phyloP scores from a whole-genome alignment of 2,888 invertebrate genomes.

The Taenaris catops region DNA sequence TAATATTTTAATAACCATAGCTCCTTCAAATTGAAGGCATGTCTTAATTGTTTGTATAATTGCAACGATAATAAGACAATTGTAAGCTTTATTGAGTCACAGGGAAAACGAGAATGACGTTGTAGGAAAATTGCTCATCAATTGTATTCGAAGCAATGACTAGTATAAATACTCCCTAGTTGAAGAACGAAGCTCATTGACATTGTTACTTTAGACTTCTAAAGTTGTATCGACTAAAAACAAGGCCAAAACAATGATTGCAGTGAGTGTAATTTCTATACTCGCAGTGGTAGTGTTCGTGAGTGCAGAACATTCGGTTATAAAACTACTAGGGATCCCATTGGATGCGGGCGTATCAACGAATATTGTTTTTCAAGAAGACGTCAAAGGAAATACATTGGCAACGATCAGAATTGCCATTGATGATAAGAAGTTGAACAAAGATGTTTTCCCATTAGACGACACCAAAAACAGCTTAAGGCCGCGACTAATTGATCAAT shows the following conservation, averaged over 20 bases:
- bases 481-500: slow-evolving; percentile 7
- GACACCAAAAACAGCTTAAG: background rate
- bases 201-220: background rate
- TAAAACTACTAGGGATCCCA: slow-evolving; percentile 19
- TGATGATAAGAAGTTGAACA: slow-evolving; percentile 1
- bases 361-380: slow-evolving; percentile 18
- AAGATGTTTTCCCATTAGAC: background rate
- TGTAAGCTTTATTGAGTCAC: no score
- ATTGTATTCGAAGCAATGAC: background rate
- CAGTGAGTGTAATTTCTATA: slow-evolving; percentile 1
- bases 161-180: slow-evolving; percentile 10
- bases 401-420: slow-evolving; percentile 17
- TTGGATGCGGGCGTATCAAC: slow-evolving; percentile 14
- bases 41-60: no score
- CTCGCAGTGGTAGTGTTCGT: slow-evolving; percentile 2
- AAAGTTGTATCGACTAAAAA: background rate
- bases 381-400: slow-evolving; percentile 5
- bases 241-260: slow-evolving; percentile 4
- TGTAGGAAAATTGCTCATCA: slow-evolving; percentile 9
- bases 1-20: no score
- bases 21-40: no score
- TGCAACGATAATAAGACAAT: no score
- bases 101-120: background rate
- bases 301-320: slow-evolving; percentile 18
- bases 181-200: slow-evolving; percentile 4